Evolutionary conservation across 2,113 vertebrate genomes (phyloP).

Genomic region (Plestiodon gilberti): DNA sequence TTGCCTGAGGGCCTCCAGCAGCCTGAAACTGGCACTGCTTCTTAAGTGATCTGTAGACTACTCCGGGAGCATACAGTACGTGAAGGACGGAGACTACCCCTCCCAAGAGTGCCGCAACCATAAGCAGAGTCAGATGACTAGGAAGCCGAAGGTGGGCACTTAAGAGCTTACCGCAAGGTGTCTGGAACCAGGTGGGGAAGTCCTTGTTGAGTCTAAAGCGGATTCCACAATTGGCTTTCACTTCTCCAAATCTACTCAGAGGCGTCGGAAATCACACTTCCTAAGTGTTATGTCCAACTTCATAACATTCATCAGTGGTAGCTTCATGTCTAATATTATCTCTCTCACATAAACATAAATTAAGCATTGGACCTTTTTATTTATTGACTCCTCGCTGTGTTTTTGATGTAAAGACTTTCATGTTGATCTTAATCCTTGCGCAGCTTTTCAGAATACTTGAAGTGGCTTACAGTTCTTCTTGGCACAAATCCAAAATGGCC

Average conservation of each 20-base stretch:
- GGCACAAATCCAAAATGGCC: constrained; percentile 71
- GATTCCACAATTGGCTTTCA: not conserved
- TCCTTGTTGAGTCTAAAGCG: not conserved
- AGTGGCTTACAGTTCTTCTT: constrained; percentile 68
- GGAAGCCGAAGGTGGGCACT: not conserved
- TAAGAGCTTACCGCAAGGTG: not conserved
- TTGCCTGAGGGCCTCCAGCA: not conserved
- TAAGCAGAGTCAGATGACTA: not conserved
- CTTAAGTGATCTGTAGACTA: too few relatives aligned
- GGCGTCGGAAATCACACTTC: not conserved
- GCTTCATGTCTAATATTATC: not conserved
- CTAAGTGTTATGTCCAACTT: not conserved
- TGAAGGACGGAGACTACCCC: not conserved
- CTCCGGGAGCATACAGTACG: not conserved
- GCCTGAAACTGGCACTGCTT: too few relatives aligned
- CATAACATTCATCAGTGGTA: not conserved
- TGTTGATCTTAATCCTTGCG: constrained; percentile 59
- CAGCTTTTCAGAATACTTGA: constrained; percentile 51
- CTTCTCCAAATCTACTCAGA: not conserved
- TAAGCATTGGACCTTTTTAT: constrained; percentile 37
- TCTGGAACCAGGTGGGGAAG: not conserved
- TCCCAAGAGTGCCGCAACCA: not conserved
- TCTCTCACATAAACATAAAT: constrained; percentile 37
- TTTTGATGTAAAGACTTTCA: constrained; percentile 48
- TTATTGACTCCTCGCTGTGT: constrained; percentile 46